Percentiles rank a stretch among this genome's conserved stretches.
Conservation (phyloP, 2,888 invertebrate species). For the Synanthedon vespiformis region DNA sequence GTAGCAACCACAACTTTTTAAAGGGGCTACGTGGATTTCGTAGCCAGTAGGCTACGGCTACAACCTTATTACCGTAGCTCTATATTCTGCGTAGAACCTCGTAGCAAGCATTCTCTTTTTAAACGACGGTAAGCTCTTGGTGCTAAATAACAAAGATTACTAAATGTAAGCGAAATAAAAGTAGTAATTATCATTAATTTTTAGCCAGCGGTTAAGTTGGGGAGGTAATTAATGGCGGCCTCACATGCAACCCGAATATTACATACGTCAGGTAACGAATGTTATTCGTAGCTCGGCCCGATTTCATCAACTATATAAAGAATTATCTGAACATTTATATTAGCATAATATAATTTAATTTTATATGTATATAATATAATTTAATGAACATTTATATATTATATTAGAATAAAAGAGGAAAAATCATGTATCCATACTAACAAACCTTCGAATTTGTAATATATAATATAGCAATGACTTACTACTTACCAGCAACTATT, state of each 20-base stretch:
- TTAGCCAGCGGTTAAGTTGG: constrained; percentile 1
- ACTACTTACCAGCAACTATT: no score
- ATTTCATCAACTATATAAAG: neutral
- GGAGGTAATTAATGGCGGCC: constrained; percentile 2
- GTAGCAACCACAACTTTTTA: no score
- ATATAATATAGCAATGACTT: no score
- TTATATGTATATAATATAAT: no score
- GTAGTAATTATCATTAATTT: constrained; percentile 1
- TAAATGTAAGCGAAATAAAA: neutral
- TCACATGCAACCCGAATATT: constrained; percentile 5
- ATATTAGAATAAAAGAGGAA: no score
- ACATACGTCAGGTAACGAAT: constrained; percentile 1
- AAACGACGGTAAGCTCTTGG: neutral
- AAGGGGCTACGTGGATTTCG: no score
- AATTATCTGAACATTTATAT: no score
- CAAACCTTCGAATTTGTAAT: no score
- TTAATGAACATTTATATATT: no score
- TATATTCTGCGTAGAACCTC: neutral
- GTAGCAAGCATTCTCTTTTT: neutral
- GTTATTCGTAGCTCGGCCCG: neutral
- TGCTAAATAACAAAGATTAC: neutral
- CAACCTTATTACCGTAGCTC: neutral
- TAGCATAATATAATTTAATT: no score
- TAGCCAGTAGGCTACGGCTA: neutral
- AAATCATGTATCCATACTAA: no score